Evolutionary conservation across 2,888 invertebrate genomes (phyloP).

Genomic region (Drosophila anomelani): DNA sequence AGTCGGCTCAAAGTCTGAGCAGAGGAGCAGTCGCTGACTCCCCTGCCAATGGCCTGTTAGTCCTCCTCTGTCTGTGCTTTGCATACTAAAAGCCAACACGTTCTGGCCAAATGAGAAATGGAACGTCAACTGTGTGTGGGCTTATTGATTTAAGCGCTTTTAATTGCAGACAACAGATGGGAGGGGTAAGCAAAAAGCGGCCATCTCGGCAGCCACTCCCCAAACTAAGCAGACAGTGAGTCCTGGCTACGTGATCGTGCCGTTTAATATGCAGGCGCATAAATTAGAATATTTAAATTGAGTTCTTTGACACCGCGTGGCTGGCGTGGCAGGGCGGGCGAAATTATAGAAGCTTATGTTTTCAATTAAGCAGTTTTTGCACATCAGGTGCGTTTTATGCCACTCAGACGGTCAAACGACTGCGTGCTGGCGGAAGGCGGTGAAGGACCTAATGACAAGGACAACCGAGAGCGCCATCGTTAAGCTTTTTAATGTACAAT

Average conservation of each 20-base stretch:
- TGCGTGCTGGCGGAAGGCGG: background rate
- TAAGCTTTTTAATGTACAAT: slow-evolving; percentile 71
- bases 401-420: slow-evolving; percentile 50
- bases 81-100: slow-evolving; percentile 54
- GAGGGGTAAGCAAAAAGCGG: slow-evolving; percentile 1
- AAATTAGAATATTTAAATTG: slow-evolving; percentile 72
- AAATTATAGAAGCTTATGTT: slow-evolving; percentile 79
- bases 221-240: slow-evolving; percentile 14
- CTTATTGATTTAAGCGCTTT: slow-evolving; percentile 62
- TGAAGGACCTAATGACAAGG: slow-evolving; percentile 43
- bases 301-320: slow-evolving; percentile 44
- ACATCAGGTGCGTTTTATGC: slow-evolving; percentile 78
- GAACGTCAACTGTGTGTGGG: slow-evolving; percentile 47
- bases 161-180: slow-evolving; percentile 57
- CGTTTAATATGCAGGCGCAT: slow-evolving; percentile 64
- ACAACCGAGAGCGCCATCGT: slow-evolving; percentile 54
- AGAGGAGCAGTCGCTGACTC: background rate
- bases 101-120: slow-evolving; percentile 46
- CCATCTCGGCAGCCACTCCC: slow-evolving; percentile 3
- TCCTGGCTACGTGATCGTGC: slow-evolving; percentile 50
- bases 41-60: background rate
- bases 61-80: slow-evolving; percentile 38
- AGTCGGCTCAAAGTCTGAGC: slow-evolving; percentile 24
- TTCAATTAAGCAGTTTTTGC: slow-evolving; percentile 77
- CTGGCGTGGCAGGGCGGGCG: slow-evolving; percentile 28